Evolutionary conservation across 2,888 invertebrate species (phyloP).

Genomic region (Watsonalla cultraria): DNA sequence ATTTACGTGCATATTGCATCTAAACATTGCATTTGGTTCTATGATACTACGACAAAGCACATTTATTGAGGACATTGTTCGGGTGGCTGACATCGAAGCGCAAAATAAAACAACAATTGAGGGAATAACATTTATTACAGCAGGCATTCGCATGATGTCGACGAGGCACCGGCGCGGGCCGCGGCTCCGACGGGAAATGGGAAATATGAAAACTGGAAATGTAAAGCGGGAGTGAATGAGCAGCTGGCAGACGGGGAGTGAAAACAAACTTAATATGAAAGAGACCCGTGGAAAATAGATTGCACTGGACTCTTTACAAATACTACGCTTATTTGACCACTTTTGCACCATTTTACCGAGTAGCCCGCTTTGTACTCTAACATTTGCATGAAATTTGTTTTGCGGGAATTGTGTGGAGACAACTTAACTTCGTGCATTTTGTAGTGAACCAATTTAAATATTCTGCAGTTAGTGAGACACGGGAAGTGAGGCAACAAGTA

Average conservation of each 20-base stretch:
- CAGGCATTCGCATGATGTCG: conserved; percentile 42
- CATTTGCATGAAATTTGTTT: conserved; percentile 17
- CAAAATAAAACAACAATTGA: conserved; percentile 72
- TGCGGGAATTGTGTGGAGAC: conserved; percentile 5
- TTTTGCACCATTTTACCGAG: conserved; percentile 26
- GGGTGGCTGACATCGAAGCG: conserved; percentile 38
- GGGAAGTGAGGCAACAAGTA: conserved; percentile 17
- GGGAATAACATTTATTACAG: conserved; percentile 66
- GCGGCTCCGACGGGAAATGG: conserved; percentile 35
- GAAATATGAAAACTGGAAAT: conserved; percentile 50
- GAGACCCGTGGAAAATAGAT: conserved; percentile 38
- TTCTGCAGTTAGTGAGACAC: conserved; percentile 11
- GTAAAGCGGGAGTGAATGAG: conserved; percentile 41
- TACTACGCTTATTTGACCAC: conserved; percentile 35
- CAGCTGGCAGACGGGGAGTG: conserved; percentile 37
- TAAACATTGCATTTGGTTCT: conserved; percentile 24
- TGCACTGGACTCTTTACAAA: conserved; percentile 39
- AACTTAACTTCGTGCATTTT: conserved; percentile 5
- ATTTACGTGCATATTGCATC: conserved; percentile 17
- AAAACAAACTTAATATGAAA: conserved; percentile 51
- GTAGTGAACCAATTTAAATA: conserved; percentile 4
- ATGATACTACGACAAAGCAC: conserved; percentile 33
- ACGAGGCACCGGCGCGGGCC: conserved; percentile 38
- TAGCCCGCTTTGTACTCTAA: conserved; percentile 25
- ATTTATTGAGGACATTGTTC: conserved; percentile 16